Evolutionary conservation across 2,113 vertebrate species (phyloP), one percentile per base, ranked within the genome.

Genomic region (Glaucidium brasilianum): DNA sequence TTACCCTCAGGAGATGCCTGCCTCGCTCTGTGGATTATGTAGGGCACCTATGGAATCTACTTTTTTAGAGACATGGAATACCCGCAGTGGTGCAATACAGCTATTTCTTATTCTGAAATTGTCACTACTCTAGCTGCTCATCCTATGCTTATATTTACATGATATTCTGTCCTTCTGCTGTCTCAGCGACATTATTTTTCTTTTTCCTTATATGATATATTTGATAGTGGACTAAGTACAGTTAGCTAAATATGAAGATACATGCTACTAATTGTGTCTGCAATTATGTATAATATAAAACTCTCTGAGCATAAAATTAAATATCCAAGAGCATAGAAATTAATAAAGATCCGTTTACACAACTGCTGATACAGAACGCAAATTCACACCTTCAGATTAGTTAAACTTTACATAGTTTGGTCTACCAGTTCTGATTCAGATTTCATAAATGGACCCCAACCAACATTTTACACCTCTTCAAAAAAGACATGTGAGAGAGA

Each of bases 391-490:
- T 91, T 86, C 86, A 53, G 60, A 68, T 66, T 66, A 62, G 59
- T 83, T 87, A 72, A 87, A 73, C 32, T 93, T 95, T 56, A 52
- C 25, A 60, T 64, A 76, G 91, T 60, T 92, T 95, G 23, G 92
- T 95, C 96, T 97, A 91, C 43, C 91, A 94, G 84, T 89, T 94
- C 73, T 92, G 73, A 92, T 72, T 91, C 89, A 94, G 66, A 87
- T 91, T 84, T 90, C 56, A 62, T 82, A 95, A 94, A 91, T 85
- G 83, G 88, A 89, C 86, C 66, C 69, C 87, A 84, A 91, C 11
- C 68, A 94, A 88, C n/a, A 72, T 60, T 92, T 95, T 82, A 87
- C 77, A 81, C 53, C 13, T 83, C 88, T 94, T 86, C 49, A 92
- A 68, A 92, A 87, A 74, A 60, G 50, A 90, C 34, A 50, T 29